Evolutionary conservation across 2,888 invertebrate species (phyloP), one percentile per base, ranked within the genome.

Genomic region (Morinoia aosen): DNA sequence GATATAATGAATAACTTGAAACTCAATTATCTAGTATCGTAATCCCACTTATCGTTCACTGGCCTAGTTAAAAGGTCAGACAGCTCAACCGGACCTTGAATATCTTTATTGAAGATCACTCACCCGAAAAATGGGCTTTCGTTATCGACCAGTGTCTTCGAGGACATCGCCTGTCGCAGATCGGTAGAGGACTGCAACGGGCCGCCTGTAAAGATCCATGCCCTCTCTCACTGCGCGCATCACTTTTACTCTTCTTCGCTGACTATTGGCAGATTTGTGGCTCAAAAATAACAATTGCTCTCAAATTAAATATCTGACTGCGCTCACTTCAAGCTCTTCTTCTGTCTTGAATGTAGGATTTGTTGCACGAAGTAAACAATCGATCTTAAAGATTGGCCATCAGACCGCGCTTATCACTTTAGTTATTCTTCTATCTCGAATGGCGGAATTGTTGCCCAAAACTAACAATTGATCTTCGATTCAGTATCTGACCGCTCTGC

Each of bases 201-300:
- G 57, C 33, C 56, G 0, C 93, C 33, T 93, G 93, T 93, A 93
- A 93, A 93, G 93, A 93, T 93, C 93, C 93, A 57, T 93, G 76
- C 40, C 19, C 40, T 90, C 90, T 11, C 40, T 7, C 16, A 8
- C 40, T 40, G 12, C 40, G 90, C 40, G 2, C 14, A 48, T 90
- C 8, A 14, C 39, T 19, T 90, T 40, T 40, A 48, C 90, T 76
- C 33, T 76, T 76, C 25, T 76, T 33, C 76, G 0, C 2, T 12
- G 76, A 1, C 48, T 48, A 4, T 48, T 48, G 48, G 48, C 48
- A 5, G 48, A 48, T 48, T 48, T 48, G 48, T 48, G 2, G 48
- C 48, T 4, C 48, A 48, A 48, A 48, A 5, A 4, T 48, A 48
- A 48, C 48, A 48, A 48, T 48, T 5, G 48, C 2, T 48, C 48